Evolutionary conservation across 2,113 vertebrate genomes (phyloP).

Genomic region (Tragelaphus buxtoni): DNA sequence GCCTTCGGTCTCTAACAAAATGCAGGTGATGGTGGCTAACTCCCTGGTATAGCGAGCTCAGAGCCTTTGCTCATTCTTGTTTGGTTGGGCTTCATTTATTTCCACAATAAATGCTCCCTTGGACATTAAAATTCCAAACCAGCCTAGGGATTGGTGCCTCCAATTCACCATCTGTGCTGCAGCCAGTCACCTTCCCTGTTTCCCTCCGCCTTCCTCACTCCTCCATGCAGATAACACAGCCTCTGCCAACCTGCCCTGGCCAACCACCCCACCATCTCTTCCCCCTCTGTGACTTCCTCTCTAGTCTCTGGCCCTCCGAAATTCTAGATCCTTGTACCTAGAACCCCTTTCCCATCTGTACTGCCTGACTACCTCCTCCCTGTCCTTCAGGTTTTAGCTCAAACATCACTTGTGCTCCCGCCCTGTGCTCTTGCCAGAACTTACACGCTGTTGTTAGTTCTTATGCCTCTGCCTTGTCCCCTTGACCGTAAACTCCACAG

Average conservation of each 20-base stretch:
- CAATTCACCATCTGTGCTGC: background rate
- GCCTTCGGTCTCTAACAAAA: background rate
- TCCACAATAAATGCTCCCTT: background rate
- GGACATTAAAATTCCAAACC: background rate
- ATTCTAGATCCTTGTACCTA: background rate
- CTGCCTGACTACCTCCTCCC: background rate
- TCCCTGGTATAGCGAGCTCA: background rate
- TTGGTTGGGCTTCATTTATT: background rate
- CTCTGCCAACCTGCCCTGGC: background rate
- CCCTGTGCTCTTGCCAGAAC: background rate
- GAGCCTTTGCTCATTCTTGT: background rate
- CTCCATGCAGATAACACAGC: background rate
- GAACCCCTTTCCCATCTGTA: background rate
- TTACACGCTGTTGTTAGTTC: background rate
- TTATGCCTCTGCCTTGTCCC: background rate
- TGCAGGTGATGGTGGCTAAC: background rate
- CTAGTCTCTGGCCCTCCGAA: background rate
- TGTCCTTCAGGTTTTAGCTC: background rate
- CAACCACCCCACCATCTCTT: background rate
- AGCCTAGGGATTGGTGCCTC: background rate
- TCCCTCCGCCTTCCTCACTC: background rate
- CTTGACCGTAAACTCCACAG: background rate
- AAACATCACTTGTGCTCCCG: background rate
- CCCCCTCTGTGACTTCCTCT: background rate
- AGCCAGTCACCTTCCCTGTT: background rate